phyloP scores from a whole-genome alignment of 1,140 invertebrate genomes.

The Diachasma alloeum region DNA sequence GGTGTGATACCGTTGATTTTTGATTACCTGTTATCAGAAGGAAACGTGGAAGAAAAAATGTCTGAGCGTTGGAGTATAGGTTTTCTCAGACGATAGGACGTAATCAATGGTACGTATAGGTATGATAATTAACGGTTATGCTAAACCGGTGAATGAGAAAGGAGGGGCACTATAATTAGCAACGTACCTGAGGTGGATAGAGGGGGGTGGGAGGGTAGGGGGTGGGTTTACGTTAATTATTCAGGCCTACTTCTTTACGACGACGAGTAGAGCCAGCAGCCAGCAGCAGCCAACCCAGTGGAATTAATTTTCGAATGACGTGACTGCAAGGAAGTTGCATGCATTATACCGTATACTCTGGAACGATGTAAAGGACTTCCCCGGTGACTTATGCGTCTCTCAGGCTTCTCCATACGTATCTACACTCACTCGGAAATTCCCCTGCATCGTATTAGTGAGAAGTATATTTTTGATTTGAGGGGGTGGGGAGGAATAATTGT shows the following conservation, averaged over 20 bases:
- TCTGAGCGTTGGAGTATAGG: background rate
- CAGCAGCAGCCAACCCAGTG: slow-evolving; percentile 32
- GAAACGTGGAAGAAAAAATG: too few relatives aligned
- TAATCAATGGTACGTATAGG: slow-evolving; percentile 15
- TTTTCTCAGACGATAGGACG: background rate
- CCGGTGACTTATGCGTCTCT: slow-evolving; percentile 43
- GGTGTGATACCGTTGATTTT: background rate
- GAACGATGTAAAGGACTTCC: background rate
- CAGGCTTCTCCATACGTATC: slow-evolving; percentile 23
- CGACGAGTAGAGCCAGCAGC: slow-evolving; percentile 12
- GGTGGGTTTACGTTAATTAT: slow-evolving; percentile 49
- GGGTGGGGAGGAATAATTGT: background rate
- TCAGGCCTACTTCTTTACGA: slow-evolving; percentile 54
- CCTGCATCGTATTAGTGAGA: background rate
- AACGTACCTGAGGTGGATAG: background rate
- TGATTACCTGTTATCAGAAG: background rate
- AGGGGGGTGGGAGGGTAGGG: background rate
- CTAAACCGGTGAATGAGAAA: slow-evolving; percentile 49
- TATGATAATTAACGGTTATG: slow-evolving; percentile 54
- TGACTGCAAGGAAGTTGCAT: slow-evolving; percentile 52
- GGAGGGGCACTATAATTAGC: slow-evolving; percentile 52
- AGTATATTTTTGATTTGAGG: background rate
- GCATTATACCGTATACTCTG: slow-evolving; percentile 38
- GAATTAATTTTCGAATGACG: slow-evolving; percentile 57
- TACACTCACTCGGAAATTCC: background rate